Evolutionary conservation across 1,140 invertebrate genomes (phyloP).

Genomic region (Pachypeltis micranthus): DNA sequence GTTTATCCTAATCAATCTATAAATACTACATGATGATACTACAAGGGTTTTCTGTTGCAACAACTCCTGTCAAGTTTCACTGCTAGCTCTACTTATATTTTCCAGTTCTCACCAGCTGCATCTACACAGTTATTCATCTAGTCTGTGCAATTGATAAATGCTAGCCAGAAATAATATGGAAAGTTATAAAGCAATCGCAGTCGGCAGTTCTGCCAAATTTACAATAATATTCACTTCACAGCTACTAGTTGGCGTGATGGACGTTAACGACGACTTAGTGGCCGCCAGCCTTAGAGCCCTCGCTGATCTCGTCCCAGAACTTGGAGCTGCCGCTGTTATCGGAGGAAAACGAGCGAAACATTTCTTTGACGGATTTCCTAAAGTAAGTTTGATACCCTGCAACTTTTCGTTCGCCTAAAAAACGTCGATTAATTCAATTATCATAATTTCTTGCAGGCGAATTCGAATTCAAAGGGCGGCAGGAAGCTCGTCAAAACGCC

Average conservation of each 20-base stretch:
- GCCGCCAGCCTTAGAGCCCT: slow-evolving; percentile 61
- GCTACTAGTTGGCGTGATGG: slow-evolving; percentile 70
- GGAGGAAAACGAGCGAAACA: slow-evolving; percentile 64
- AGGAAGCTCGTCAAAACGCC: slow-evolving; percentile 21
- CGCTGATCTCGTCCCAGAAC: slow-evolving; percentile 66
- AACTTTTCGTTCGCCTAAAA: too few species aligned
- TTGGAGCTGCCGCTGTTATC: slow-evolving; percentile 66
- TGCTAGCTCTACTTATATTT: background rate
- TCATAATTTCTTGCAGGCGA: too few species aligned
- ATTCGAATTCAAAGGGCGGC: background rate
- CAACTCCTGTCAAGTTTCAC: too few species aligned
- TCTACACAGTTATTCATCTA: too few species aligned
- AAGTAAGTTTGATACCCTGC: slow-evolving; percentile 27
- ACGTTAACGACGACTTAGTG: slow-evolving; percentile 66
- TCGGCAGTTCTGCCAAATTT: too few species aligned
- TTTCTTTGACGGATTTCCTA: slow-evolving; percentile 70
- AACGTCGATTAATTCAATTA: too few species aligned
- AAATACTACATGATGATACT: too few species aligned
- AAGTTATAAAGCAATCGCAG: background rate
- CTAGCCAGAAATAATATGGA: background rate
- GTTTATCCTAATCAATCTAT: too few species aligned
- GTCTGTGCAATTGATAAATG: background rate
- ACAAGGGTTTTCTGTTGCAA: too few species aligned
- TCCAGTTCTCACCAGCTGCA: too few species aligned
- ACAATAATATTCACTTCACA: slow-evolving; percentile 35